Conservation (phyloP, 1,140 invertebrate species). For the Drosophila gunungcola region DNA sequence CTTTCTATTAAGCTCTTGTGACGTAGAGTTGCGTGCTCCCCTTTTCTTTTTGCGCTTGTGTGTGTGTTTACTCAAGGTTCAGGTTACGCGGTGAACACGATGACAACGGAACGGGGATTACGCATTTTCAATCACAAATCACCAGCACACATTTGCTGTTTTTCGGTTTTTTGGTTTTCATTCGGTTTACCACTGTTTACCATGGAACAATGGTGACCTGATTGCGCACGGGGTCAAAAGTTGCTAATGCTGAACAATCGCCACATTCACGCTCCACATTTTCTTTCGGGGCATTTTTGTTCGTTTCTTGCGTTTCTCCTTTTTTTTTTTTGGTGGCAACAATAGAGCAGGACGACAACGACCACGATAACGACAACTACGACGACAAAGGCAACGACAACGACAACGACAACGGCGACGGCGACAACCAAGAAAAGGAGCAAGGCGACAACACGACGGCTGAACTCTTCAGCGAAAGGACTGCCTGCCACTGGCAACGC, state of each 20-base stretch:
- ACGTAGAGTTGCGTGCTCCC: constrained; percentile 66
- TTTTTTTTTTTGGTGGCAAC: constrained; percentile 34
- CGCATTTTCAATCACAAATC: constrained; percentile 74
- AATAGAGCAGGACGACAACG: constrained; percentile 41
- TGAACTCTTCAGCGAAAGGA: constrained; percentile 83
- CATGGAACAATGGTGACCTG: constrained; percentile 62
- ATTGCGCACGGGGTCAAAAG: constrained; percentile 74
- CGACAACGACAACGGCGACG: constrained; percentile 33
- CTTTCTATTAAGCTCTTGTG: constrained; percentile 37
- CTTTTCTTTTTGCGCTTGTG: constrained; percentile 38
- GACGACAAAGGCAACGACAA: constrained; percentile 33
- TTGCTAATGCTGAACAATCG: constrained; percentile 60
- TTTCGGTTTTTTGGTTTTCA: background rate
- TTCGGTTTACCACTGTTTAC: constrained; percentile 36
- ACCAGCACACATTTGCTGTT: constrained; percentile 16
- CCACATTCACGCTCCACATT: constrained; percentile 60
- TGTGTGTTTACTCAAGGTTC: constrained; percentile 78
- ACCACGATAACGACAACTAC: constrained; percentile 25
- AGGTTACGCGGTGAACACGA: constrained; percentile 61
- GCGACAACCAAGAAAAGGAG: constrained; percentile 45
- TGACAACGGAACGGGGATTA: constrained; percentile 60
- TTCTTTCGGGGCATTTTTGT: constrained; percentile 70
- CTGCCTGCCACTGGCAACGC: constrained; percentile 75
- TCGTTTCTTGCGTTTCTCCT: constrained; percentile 27
- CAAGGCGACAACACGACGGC: constrained; percentile 59